A percentile compares a stretch with the other conserved stretches of the same genome.
These are phyloP conservation scores for Drymonia ruficornis DNA, from an alignment of 2,888 invertebrate species.

Conservation along the genomic window DNA sequence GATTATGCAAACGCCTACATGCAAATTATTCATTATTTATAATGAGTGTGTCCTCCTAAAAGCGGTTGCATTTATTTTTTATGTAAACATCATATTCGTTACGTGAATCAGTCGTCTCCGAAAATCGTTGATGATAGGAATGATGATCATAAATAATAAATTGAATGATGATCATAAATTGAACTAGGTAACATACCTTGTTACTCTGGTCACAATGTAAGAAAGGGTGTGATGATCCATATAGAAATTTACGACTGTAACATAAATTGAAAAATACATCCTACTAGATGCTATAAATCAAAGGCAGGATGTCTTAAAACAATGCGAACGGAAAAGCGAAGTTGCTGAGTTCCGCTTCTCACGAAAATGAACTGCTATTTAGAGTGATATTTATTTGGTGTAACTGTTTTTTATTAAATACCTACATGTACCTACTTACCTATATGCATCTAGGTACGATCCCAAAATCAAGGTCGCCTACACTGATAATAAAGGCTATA, in stretches of 20 bases:
- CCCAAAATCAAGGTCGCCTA: no score
- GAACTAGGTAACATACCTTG: no score
- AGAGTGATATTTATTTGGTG: conserved; percentile 15
- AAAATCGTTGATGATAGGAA: not conserved
- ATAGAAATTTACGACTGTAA: conserved; percentile 10
- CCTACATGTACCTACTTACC: no score
- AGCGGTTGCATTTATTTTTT: conserved; percentile 18
- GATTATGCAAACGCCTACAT: conserved; percentile 17
- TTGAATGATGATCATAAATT: no score
- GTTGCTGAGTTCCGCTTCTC: conserved; percentile 66
- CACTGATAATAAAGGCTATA: no score
- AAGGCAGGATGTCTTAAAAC: conserved; percentile 68
- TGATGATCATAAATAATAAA: not conserved
- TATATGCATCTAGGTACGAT: no score
- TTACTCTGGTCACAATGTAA: no score
- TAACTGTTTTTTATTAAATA: no score
- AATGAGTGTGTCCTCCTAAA: conserved; percentile 33
- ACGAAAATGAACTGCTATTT: conserved; percentile 57
- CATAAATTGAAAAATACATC: conserved; percentile 32
- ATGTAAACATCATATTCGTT: not conserved
- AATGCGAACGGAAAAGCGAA: conserved; percentile 68
- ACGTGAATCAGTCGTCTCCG: not conserved
- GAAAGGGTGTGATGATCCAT: not conserved
- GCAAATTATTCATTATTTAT: conserved; percentile 34
- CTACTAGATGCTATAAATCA: conserved; percentile 40